These are phyloP conservation scores for Chrysina gloriosa DNA, from an alignment of 2,888 invertebrate species.

Conservation along the genomic window DNA sequence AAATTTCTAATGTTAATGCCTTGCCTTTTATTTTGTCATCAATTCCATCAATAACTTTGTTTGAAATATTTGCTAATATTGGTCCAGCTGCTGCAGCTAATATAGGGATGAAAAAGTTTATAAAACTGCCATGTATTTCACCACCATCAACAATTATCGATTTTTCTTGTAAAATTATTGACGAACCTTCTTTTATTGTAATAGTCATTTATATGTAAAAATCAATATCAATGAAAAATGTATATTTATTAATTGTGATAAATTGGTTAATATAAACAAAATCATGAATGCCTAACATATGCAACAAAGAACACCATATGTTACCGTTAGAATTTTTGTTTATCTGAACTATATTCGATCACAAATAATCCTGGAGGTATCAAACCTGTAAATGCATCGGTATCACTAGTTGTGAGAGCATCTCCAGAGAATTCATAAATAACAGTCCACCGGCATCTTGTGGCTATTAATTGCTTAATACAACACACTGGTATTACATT, in stretches of 20 bases:
- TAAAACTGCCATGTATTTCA: no score
- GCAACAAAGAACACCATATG: conserved; percentile 24
- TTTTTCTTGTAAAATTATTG: no score
- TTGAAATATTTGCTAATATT: no score
- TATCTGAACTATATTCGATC: conserved; percentile 29
- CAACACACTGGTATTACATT: conserved; percentile 27
- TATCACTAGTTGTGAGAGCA: conserved; percentile 26
- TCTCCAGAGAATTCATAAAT: conserved; percentile 24
- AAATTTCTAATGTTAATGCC: no score
- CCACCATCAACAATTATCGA: no score
- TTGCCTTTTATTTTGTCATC: no score
- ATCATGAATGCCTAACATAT: conserved; percentile 27
- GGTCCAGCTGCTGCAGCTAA: no score
- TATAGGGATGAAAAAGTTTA: no score
- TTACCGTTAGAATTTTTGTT: conserved; percentile 26
- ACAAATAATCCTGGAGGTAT: conserved; percentile 21
- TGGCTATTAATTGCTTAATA: conserved; percentile 21
- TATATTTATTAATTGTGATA: conserved; percentile 36
- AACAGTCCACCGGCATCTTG: conserved; percentile 26
- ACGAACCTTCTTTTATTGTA: conserved; percentile 32
- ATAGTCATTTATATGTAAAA: conserved; percentile 39
- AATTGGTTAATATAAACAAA: conserved; percentile 28
- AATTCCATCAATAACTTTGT: no score
- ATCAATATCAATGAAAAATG: conserved; percentile 35
- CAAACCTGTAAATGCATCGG: conserved; percentile 24